Evolutionary conservation across 2,113 vertebrate genomes (phyloP), one percentile per base, ranked within the genome.

Genomic region (Larimichthys crocea): DNA sequence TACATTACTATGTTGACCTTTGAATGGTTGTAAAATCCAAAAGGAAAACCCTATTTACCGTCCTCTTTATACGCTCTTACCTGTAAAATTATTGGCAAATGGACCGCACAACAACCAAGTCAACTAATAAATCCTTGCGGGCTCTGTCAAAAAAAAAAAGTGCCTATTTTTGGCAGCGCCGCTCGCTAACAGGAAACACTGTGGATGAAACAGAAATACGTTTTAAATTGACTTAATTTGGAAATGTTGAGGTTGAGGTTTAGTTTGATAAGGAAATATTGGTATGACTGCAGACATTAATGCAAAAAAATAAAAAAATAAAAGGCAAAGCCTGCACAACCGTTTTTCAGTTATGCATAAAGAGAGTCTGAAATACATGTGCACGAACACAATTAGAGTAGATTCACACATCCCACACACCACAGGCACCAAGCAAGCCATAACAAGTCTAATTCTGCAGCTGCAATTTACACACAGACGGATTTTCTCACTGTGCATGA

Each of bases 321-420:
- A 60, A 70, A 49, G 35, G 10, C 17, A 52, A 77, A 78, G n/a
- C 56, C 66, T 46, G 50, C 74, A 73, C 71, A 72, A 77, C 49
- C 52, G 26, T 64, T 64, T 64, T 63, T 48, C 20, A 20, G 62
- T 31, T 65, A 42, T 29, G 26, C 50, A 74, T 56, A 57, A 63
- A 74, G 63, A 60, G 56, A 60, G 14, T 55, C 48, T 68, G 67
- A 85, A 76, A 76, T 85, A 55, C 59, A 88, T 70, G 53, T 80
- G 65, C 86, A 90, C 10, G n/a, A 86, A 83, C 77, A 79, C 87
- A 92, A 88, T 93, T 86, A 91, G 72, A 85, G 86, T 26, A 76
- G 73, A 88, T 87, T 92, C 85, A 88, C 88, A 89, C 86, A 83
- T 90, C 84, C 86, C 84, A 89, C 87, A 91, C 88, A 87, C 60